Evolutionary conservation across 2,888 invertebrate genomes (phyloP).

Genomic region (Chironomus tentans): DNA sequence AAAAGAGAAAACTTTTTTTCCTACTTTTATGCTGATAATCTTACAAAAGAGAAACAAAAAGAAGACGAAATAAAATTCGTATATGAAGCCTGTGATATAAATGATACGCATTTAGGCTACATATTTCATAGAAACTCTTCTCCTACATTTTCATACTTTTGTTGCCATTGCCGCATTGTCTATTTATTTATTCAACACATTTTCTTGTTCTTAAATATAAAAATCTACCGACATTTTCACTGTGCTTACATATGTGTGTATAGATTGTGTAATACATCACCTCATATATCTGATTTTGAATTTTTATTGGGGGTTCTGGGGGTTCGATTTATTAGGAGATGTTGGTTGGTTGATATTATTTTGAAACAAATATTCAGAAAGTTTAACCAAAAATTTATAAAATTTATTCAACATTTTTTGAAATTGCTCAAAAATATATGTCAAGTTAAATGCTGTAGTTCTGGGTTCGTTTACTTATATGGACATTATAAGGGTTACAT

Average conservation of each 20-base stretch:
- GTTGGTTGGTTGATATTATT: too few relatives aligned
- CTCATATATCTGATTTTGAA: too few relatives aligned
- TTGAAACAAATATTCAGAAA: too few relatives aligned
- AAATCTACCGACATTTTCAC: not conserved
- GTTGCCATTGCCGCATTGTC: not conserved
- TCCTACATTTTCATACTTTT: not conserved
- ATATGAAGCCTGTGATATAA: constrained; percentile 6
- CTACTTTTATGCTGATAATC: not conserved
- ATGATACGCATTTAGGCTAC: constrained; percentile 22
- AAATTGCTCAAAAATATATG: too few relatives aligned
- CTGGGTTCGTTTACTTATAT: too few relatives aligned
- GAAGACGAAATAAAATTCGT: not conserved
- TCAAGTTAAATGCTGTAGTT: too few relatives aligned
- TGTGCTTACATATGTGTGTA: not conserved
- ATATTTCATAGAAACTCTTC: constrained; percentile 14
- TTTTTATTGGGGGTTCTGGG: too few relatives aligned
- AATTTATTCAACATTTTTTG: too few relatives aligned
- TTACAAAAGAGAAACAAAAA: not conserved
- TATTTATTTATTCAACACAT: constrained; percentile 25
- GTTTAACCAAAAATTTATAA: too few relatives aligned
- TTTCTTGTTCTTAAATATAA: not conserved
- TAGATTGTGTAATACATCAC: not conserved
- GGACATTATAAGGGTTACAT: too few relatives aligned
- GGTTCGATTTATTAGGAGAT: too few relatives aligned
- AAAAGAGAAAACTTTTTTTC: not conserved